These are phyloP conservation scores for Batillaria attramentaria DNA, from an alignment of 1,140 invertebrate species.

Conservation along the genomic window DNA sequence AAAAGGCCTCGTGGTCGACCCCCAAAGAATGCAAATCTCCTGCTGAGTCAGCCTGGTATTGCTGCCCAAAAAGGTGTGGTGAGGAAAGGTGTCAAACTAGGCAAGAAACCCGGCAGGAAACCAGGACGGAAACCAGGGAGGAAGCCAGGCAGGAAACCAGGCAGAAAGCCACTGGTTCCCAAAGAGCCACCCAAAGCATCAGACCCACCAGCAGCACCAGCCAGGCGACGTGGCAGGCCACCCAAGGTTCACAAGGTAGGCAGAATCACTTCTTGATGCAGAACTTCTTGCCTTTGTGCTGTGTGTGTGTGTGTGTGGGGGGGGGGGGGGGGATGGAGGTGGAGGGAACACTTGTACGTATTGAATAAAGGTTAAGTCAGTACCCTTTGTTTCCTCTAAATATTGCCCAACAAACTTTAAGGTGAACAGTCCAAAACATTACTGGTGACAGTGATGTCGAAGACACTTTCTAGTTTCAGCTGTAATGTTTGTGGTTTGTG, in stretches of 20 bases:
- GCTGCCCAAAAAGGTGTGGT: background rate
- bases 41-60: background rate
- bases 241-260: constrained; percentile 1
- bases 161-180: constrained; percentile 10
- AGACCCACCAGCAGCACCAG: background rate
- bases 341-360: too few relatives aligned
- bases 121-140: constrained; percentile 14
- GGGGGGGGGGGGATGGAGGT: too few relatives aligned
- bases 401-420: too few relatives aligned
- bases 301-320: too few relatives aligned
- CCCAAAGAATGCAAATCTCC: constrained; percentile 3
- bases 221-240: background rate
- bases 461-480: too few relatives aligned
- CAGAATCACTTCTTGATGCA: too few relatives aligned
- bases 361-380: too few relatives aligned
- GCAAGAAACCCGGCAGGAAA: constrained; percentile 13
- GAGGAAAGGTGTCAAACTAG: constrained; percentile 4
- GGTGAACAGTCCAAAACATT: too few relatives aligned
- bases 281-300: too few relatives aligned
- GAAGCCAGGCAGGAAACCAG: constrained; percentile 21
- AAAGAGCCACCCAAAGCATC: constrained; percentile 14
- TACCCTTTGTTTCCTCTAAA: too few relatives aligned
- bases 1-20: constrained; percentile 26
- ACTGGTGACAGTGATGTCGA: too few relatives aligned
- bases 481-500: too few relatives aligned